Conservation (phyloP, 2,113 vertebrate genomes). For the Hyperopisus bebe region DNA sequence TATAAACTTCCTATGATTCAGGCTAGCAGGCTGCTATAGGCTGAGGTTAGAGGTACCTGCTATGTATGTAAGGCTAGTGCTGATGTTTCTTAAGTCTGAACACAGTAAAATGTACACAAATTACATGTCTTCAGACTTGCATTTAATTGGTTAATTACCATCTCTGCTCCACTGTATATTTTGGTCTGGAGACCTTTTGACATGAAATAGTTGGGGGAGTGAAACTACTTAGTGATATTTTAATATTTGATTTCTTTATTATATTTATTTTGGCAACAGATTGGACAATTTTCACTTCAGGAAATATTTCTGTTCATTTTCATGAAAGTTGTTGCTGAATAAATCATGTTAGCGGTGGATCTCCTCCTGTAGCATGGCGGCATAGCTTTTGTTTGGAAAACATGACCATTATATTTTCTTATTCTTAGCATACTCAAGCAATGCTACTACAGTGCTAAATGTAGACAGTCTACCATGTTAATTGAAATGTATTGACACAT, state of each 20-base stretch:
- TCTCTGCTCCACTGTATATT: background rate
- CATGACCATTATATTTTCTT: background rate
- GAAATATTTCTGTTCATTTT: background rate
- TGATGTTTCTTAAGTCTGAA: background rate
- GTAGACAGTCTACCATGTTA: background rate
- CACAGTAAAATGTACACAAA: background rate
- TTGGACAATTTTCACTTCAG: background rate
- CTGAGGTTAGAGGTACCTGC: no score
- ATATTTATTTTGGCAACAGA: background rate
- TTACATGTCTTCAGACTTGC: background rate
- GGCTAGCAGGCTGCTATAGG: no score
- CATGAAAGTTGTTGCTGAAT: background rate
- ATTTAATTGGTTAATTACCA: background rate
- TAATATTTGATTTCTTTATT: background rate
- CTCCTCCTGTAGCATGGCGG: background rate
- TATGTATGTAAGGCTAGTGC: background rate
- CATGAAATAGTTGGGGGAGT: background rate
- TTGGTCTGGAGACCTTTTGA: background rate
- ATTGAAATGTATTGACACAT: background rate
- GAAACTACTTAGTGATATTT: background rate
- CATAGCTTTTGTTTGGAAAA: background rate
- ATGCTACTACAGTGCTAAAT: background rate
- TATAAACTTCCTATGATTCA: no score
- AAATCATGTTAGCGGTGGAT: background rate
- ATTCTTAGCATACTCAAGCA: background rate